A percentile compares a stretch with the other conserved stretches of the same genome.
Evolutionary conservation across 2,888 invertebrate species (phyloP).

Genomic region (Andrena camellia): DNA sequence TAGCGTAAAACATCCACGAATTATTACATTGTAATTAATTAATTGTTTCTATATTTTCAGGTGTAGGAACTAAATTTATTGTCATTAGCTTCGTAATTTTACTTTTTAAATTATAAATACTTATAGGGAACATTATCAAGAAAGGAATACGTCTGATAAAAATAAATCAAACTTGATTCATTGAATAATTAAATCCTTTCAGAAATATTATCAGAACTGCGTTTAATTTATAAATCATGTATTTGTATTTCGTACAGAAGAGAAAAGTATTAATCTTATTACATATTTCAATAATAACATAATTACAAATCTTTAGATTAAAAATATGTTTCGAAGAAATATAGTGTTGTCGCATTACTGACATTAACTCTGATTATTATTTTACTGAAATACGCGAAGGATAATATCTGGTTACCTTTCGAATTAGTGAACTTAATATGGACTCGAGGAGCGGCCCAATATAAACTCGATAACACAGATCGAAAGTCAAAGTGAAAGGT

Average conservation of each 20-base stretch:
- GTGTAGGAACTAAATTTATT: no score
- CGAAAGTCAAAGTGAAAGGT: conserved; percentile 60
- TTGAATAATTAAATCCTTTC: no score
- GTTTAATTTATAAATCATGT: not conserved
- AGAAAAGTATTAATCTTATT: not conserved
- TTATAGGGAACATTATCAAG: no score
- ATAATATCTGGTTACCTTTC: not conserved
- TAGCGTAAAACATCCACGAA: not conserved
- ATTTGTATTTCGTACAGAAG: not conserved
- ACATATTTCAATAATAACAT: no score
- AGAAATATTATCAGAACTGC: no score
- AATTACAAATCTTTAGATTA: no score
- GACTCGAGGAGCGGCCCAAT: conserved; percentile 24
- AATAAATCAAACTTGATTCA: no score
- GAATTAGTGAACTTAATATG: conserved; percentile 33
- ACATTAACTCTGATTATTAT: not conserved
- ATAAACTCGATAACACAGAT: conserved; percentile 38
- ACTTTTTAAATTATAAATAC: no score
- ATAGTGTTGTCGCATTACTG: not conserved
- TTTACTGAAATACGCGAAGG: not conserved
- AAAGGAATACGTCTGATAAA: no score
- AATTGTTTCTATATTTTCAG: not conserved
- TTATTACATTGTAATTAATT: not conserved
- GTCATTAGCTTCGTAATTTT: no score
- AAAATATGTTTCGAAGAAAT: no score